Base-by-base conservation (phyloP, 92 coral and sea anemone species). In the Paragorgia papillata region DNA sequence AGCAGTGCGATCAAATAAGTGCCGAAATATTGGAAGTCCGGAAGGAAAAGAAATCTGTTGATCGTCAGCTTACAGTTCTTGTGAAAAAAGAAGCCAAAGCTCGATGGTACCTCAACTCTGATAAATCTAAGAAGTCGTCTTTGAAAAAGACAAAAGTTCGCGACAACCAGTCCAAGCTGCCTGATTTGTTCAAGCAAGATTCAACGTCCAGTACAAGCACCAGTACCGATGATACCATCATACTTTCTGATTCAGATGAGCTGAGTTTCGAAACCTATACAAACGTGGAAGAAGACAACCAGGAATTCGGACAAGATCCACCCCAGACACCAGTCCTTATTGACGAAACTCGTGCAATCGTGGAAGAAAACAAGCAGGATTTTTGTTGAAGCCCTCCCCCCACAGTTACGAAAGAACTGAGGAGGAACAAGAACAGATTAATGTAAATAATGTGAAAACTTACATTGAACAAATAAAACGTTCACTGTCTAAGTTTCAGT, bases 1-100 rank as follows among this genome's bases (percentile, higher is more conserved):
- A 83, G 82, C 82, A 83, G 59, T 83, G 87, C 40, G 87, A 83
- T 76, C 61, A 34, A 15, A 76, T 83, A 44, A 13, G 31, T 81
- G 80, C 51, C 1, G 73, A 71, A 12, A 81, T 41, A 18, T 18
- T 71, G 18, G 39, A 83, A 66, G 62, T 83, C 56, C 67, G 86
- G 54, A 82, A 29, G 26, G 82, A 82, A 75, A 20, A 43, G 33
- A 65, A 82, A 18, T 21, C 57, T 27, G 22, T 54, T 19, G 57
- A 75, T 20, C 69, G 37, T 28, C 83, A 76, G 37, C 49, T 76
- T 27, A 21, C 49, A 66, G 83, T 20, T 13, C 41, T 83, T 19
- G 76, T 65, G 55, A 76, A 83, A 50, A 51, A 81, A 67, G 73
- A 83, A 27, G 26, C 7, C 9, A 83, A 83, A 81, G 65, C 87